A percentile compares a stretch with the other conserved stretches of the same genome.
phyloP scores from a whole-genome alignment of 2,797 vertebrate genomes.

The Hydrophis major region DNA sequence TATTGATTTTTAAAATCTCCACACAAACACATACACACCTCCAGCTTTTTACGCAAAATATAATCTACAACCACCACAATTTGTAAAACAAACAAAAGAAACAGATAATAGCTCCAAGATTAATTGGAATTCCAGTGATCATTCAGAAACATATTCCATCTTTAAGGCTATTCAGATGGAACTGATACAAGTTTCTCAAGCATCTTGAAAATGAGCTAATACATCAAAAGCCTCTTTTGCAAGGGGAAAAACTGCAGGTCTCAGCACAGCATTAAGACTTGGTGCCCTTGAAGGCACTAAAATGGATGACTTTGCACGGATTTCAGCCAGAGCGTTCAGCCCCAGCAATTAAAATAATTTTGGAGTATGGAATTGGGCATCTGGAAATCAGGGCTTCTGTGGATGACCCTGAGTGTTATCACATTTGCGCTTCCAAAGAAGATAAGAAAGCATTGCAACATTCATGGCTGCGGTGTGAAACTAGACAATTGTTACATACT shows the following conservation, averaged over 20 bases:
- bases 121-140: neutral
- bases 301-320: neutral
- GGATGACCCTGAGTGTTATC: neutral
- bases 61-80: neutral
- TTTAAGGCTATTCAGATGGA: neutral
- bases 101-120: neutral
- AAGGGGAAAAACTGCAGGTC: neutral
- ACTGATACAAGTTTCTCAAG: neutral
- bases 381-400: neutral
- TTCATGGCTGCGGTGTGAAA: neutral
- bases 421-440: neutral
- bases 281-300: neutral
- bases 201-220: neutral
- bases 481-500: neutral
- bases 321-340: neutral
- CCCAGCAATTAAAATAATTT: neutral
- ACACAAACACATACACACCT: neutral
- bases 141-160: neutral
- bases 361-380: neutral
- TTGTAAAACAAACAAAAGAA: neutral
- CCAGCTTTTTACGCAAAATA: neutral
- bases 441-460: too few species aligned
- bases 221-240: neutral
- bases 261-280: neutral
- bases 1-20: neutral